phyloP scores from a whole-genome alignment of 1,140 invertebrate species.

The Lucilia sericata region DNA sequence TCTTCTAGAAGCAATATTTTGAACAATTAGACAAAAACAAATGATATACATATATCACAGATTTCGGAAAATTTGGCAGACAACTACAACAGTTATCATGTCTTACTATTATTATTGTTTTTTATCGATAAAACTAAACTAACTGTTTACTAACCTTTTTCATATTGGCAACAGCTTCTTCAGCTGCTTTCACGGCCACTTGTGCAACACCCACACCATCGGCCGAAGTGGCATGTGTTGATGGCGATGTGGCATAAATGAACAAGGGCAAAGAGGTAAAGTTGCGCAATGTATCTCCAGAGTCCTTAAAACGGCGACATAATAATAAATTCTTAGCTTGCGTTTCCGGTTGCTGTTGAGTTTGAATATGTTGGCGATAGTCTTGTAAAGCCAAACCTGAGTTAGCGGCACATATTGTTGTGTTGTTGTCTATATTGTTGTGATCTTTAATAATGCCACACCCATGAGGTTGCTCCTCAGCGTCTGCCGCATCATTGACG shows the following conservation, averaged over 20 bases:
- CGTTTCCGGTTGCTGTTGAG: constrained; percentile 2
- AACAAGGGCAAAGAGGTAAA: constrained; percentile 64
- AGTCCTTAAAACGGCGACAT: constrained; percentile 64
- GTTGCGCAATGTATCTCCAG: constrained; percentile 57
- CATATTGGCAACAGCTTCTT: constrained; percentile 48
- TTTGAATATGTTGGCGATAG: background rate
- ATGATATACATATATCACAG: no score
- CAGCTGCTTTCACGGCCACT: constrained; percentile 55
- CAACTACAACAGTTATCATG: background rate
- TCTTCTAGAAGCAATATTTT: no score
- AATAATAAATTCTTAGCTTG: constrained; percentile 58
- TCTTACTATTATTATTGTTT: background rate
- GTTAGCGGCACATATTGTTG: constrained; percentile 1
- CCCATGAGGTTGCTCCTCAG: background rate
- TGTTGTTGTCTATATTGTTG: constrained; percentile 8
- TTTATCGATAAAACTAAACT: background rate
- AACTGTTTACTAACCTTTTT: constrained; percentile 56
- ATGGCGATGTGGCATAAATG: constrained; percentile 63
- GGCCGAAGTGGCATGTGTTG: constrained; percentile 62
- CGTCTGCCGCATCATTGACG: background rate
- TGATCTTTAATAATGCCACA: constrained; percentile 21
- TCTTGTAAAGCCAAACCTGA: constrained; percentile 30
- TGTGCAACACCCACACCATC: constrained; percentile 63
- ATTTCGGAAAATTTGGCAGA: no score
- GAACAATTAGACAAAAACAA: no score